Evolutionary conservation across 2,113 vertebrate species (phyloP).

Genomic region (Marmota flaviventris): DNA sequence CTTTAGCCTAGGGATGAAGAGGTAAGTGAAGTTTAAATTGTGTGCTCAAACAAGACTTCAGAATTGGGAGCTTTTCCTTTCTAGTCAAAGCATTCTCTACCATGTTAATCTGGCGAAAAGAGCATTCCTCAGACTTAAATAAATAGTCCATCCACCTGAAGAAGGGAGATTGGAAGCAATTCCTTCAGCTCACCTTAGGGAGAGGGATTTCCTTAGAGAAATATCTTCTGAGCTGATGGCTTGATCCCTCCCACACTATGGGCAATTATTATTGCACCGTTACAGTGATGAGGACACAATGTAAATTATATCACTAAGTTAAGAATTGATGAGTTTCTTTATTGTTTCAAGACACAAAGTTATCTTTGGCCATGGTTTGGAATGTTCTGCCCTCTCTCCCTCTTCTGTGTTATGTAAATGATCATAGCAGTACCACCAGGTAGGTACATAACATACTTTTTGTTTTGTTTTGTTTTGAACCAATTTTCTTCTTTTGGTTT

Average conservation of each 20-base stretch:
- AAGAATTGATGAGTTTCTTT: slow-evolving; percentile 35
- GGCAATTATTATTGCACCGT: slow-evolving; percentile 58
- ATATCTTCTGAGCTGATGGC: slow-evolving; percentile 58
- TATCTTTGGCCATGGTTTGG: background rate
- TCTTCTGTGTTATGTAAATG: background rate
- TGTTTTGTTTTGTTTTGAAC: background rate
- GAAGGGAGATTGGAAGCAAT: slow-evolving; percentile 50
- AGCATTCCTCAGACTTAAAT: background rate
- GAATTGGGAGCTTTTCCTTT: slow-evolving; percentile 54
- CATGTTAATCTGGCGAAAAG: slow-evolving; percentile 25
- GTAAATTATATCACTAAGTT: background rate
- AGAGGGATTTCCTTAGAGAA: slow-evolving; percentile 55
- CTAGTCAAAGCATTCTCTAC: slow-evolving; percentile 12
- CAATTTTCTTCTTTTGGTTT: background rate
- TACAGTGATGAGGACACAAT: slow-evolving; percentile 14
- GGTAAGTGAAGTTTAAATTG: slow-evolving; percentile 76
- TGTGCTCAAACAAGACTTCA: slow-evolving; percentile 58
- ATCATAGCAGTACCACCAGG: background rate
- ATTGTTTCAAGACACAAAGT: background rate
- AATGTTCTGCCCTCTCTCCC: background rate
- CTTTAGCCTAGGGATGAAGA: slow-evolving; percentile 80
- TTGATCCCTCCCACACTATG: slow-evolving; percentile 39
- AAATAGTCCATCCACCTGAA: background rate
- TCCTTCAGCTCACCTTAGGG: slow-evolving; percentile 3
- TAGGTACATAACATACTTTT: background rate